Conservation (phyloP, 2,797 vertebrate genomes). For the Lerista edwardsae region DNA sequence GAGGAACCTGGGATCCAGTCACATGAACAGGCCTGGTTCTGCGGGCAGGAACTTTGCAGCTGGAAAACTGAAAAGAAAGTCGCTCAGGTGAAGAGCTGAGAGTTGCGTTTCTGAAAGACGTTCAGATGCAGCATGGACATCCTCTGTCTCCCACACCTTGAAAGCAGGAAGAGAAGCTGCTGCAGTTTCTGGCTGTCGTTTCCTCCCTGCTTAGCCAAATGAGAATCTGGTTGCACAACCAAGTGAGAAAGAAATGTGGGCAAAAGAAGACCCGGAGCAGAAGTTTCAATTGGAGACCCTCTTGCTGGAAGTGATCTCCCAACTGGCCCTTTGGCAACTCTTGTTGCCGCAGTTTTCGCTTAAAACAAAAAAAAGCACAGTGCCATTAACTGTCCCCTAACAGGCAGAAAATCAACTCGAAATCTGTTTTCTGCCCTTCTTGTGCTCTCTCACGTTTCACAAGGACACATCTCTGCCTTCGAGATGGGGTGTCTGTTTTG, state of each 20-base stretch:
- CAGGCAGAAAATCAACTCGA: background rate
- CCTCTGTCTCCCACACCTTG: background rate
- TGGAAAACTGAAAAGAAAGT: background rate
- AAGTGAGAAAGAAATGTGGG: no score
- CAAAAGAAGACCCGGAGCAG: background rate
- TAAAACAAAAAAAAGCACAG: no score
- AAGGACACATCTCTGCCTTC: no score
- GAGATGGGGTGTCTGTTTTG: background rate
- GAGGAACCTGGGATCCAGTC: background rate
- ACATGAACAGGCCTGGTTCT: background rate
- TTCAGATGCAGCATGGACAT: background rate
- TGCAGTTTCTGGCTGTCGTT: background rate
- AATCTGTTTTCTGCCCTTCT: background rate
- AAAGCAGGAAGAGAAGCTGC: background rate
- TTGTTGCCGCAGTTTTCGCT: background rate
- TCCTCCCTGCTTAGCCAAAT: background rate
- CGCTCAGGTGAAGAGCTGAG: background rate
- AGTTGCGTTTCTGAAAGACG: no score
- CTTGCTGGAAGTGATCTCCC: background rate
- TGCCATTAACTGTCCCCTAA: no score
- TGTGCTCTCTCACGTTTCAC: no score
- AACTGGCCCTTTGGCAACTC: background rate
- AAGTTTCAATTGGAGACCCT: background rate
- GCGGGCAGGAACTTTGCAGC: background rate
- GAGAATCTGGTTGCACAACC: no score